Conservation (phyloP, 2,888 invertebrate genomes). For the Dorcus hopei region DNA sequence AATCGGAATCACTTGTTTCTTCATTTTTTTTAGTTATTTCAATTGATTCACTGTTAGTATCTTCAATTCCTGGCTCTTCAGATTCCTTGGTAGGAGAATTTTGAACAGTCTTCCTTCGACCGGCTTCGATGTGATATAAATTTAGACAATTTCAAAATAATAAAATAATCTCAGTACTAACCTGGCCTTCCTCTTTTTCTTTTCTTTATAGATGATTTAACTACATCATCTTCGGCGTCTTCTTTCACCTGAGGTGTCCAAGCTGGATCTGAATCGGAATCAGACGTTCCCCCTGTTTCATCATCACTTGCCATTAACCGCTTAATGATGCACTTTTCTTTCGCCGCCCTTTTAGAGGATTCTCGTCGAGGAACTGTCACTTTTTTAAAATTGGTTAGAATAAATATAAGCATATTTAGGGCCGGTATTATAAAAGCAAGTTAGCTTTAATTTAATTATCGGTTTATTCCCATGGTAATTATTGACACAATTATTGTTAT, state of each 20-base stretch:
- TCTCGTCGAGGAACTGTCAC: slow-evolving; percentile 38
- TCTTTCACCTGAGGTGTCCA: slow-evolving; percentile 66
- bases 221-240: slow-evolving; percentile 43
- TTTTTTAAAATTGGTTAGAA: too few species aligned
- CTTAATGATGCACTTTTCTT: slow-evolving; percentile 59
- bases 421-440: too few species aligned
- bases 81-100: slow-evolving; percentile 49
- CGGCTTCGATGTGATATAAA: slow-evolving; percentile 9
- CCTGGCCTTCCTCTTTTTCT: slow-evolving; percentile 12
- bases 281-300: slow-evolving; percentile 53
- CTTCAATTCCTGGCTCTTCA: slow-evolving; percentile 66
- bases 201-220: slow-evolving; percentile 39
- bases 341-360: slow-evolving; percentile 63
- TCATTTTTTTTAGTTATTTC: slow-evolving; percentile 55
- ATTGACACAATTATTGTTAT: neutral
- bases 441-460: too few species aligned
- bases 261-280: slow-evolving; percentile 68
- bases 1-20: slow-evolving; percentile 60
- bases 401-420: too few species aligned
- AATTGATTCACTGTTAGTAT: slow-evolving; percentile 51
- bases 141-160: neutral
- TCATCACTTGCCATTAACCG: slow-evolving; percentile 50
- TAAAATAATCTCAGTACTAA: neutral
- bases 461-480: slow-evolving; percentile 50
- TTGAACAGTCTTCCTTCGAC: neutral